Evolutionary conservation across 2,797 vertebrate species (phyloP), one percentile per base, ranked within the genome.

Genomic region (Rhinogobio ventralis): DNA sequence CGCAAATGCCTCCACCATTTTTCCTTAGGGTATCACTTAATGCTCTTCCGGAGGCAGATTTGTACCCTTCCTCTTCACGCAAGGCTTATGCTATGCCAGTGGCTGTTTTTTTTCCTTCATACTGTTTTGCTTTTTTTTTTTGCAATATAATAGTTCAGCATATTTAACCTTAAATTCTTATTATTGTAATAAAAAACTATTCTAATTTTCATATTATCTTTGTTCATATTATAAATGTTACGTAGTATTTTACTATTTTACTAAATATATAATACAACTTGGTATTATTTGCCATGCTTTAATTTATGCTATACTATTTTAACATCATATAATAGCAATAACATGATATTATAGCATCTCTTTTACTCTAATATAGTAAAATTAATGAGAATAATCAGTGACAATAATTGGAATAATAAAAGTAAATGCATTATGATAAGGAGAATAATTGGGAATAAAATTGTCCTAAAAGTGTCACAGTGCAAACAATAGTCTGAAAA

Each of bases 1-100:
- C 28, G 81, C 81, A 74, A 82, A 82, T 82, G 55, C 69, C 55
- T 51, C 55, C 69, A 64, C 45, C 6, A 8, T 1, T 64, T 64
- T 36, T 36, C 69, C 55, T 64, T 20, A 33, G 42, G 57, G 66
- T 17, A 69, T 68, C 23, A 3, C 39, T 62, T 55, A 60, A 74
- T n/a, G 55, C 53, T 82, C 8, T 30, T 60, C 53, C 1, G 0
- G 20, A 74, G 53, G 68, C 17, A 45, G 69, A 73, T 64, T 36
- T 45, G 36, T 46, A 20, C 4, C 2, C 33, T 57, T 62, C 53
- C 46, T 45, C 20, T 60, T 71, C 19, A 60, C 2, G 11, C n/a
- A 73, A 60, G 55, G 19, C 39, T 71, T 33, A 10, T 60, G 39
- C 23, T 28, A 10, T 30, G 42, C 17, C 7, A 13, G 0, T 49